Percentiles rank a stretch among this genome's conserved stretches.
These are phyloP conservation scores for Drosophila kanekoi DNA, from an alignment of 2,888 invertebrate species.

Conservation along the genomic window DNA sequence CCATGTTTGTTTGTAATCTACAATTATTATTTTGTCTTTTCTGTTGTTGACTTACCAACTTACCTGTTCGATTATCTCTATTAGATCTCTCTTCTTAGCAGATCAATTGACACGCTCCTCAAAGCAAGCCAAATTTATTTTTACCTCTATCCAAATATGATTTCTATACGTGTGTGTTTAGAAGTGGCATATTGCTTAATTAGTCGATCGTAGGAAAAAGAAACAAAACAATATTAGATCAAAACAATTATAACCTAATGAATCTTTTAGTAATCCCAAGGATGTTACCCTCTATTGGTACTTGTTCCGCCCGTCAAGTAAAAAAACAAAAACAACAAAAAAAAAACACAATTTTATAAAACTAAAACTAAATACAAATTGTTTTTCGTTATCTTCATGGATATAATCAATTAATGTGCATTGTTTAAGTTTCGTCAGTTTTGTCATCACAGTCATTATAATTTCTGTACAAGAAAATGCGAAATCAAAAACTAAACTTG, in stretches of 20 bases:
- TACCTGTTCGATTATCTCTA: slow-evolving; percentile 10
- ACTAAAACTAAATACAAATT: slow-evolving; percentile 36
- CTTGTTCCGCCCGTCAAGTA: slow-evolving; percentile 85
- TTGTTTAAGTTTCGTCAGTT: slow-evolving; percentile 41
- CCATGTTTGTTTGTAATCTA: slow-evolving; percentile 38
- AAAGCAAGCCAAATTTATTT: not conserved
- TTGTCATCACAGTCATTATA: slow-evolving; percentile 40
- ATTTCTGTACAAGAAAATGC: not conserved
- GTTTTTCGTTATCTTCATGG: slow-evolving; percentile 43
- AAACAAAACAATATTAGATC: slow-evolving; percentile 3
- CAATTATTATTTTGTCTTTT: slow-evolving; percentile 9
- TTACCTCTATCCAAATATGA: not conserved
- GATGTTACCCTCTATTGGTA: slow-evolving; percentile 85
- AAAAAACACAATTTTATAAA: slow-evolving; percentile 13
- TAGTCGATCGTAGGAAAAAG: slow-evolving; percentile 1
- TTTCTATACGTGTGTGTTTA: slow-evolving; percentile 1
- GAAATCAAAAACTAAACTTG: slow-evolving; percentile 3
- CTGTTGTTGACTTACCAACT: slow-evolving; percentile 23
- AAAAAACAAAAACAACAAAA: slow-evolving; percentile 21
- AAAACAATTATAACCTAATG: slow-evolving; percentile 4
- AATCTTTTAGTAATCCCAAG: slow-evolving; percentile 58
- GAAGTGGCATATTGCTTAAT: not conserved
- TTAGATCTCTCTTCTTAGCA: not conserved
- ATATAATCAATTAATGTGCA: slow-evolving; percentile 29
- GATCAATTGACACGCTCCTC: slow-evolving; percentile 1